These are phyloP conservation scores for Sylvietta virens DNA, from an alignment of 2,113 vertebrate species.

Conservation along the genomic window DNA sequence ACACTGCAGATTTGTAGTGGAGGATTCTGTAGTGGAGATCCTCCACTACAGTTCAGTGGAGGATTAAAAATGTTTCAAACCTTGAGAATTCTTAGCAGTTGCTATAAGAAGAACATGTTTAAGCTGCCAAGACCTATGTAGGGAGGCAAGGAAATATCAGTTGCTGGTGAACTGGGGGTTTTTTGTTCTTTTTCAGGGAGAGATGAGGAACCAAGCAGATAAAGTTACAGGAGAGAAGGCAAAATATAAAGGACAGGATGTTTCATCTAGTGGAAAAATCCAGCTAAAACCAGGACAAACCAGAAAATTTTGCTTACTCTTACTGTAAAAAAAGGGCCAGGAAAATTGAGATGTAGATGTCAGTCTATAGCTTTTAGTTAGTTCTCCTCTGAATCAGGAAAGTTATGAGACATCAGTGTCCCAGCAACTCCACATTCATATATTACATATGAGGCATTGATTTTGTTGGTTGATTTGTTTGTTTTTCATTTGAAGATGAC, in stretches of 20 bases:
- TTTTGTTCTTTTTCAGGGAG: not conserved
- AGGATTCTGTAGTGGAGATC: too few species aligned
- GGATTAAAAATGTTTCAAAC: not conserved
- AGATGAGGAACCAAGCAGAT: not conserved
- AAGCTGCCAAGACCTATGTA: not conserved
- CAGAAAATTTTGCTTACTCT: not conserved
- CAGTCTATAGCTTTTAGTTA: not conserved
- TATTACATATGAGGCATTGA: slow-evolving; percentile 17
- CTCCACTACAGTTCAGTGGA: not conserved
- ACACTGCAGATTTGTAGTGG: not conserved
- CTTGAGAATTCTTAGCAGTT: not conserved
- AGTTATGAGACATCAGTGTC: not conserved
- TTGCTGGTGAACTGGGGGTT: not conserved
- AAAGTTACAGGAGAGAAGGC: not conserved
- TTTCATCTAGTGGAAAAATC: not conserved
- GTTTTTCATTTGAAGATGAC: slow-evolving; percentile 17
- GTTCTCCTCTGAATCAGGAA: not conserved
- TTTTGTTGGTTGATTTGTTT: not conserved
- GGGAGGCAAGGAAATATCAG: not conserved
- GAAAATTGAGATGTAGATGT: not conserved
- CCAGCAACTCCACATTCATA: not conserved
- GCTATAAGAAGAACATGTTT: not conserved
- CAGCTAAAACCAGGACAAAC: not conserved
- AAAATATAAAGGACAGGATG: not conserved
- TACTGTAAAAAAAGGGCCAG: not conserved